phyloP scores from a whole-genome alignment of 2,797 vertebrate species.

The Dromococcyx pavoninus region DNA sequence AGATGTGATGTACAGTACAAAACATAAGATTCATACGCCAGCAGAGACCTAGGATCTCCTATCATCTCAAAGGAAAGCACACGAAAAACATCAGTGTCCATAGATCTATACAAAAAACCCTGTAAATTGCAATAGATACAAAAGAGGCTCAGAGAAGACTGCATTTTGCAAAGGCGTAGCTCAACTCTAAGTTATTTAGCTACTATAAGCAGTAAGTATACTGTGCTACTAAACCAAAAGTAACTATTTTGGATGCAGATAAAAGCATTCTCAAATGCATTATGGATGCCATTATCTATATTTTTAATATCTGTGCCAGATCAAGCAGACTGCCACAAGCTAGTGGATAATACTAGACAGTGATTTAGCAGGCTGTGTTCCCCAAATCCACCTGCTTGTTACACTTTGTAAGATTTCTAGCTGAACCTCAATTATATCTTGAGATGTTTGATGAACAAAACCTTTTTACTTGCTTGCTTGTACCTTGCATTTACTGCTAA shows the following conservation, averaged over 20 bases:
- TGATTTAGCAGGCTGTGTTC: not conserved
- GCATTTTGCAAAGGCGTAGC: not conserved
- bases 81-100: not conserved
- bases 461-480: not conserved
- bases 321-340: not conserved
- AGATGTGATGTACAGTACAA: not conserved
- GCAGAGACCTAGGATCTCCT: not conserved
- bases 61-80: not conserved
- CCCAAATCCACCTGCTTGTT: not conserved
- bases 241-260: not conserved
- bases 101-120: not conserved
- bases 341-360: not conserved
- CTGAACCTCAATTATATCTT: not conserved
- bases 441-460: not conserved
- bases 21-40: not conserved
- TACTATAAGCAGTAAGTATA: not conserved
- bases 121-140: not conserved
- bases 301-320: not conserved
- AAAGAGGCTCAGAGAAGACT: not conserved
- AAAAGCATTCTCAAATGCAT: not conserved
- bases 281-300: not conserved
- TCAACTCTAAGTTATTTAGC: not conserved
- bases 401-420: not conserved
- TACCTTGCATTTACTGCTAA: not conserved
- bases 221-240: not conserved